These are phyloP conservation scores for Yoshiicerus persimilis DNA, from an alignment of 1,140 invertebrate species.

Conservation along the genomic window DNA sequence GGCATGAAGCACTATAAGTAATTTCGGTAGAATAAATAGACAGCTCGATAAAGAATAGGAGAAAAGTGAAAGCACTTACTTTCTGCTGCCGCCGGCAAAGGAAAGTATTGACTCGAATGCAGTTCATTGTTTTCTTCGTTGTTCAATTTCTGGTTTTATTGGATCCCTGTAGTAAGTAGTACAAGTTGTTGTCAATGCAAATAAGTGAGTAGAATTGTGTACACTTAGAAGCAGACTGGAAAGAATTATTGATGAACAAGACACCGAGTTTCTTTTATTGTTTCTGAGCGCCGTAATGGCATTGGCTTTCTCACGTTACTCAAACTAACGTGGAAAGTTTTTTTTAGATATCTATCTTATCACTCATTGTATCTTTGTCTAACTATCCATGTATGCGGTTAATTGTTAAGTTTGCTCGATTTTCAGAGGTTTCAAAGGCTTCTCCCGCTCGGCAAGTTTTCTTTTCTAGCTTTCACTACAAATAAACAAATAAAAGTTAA, in stretches of 20 bases:
- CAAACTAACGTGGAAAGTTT: background rate
- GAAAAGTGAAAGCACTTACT: background rate
- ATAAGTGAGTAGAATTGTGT: background rate
- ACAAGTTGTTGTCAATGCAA: background rate
- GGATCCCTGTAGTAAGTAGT: background rate
- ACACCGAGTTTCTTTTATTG: background rate
- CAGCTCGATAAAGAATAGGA: too few species aligned
- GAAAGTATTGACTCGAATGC: background rate
- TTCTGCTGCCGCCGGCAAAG: background rate
- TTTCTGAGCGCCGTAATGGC: background rate
- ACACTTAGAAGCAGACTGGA: background rate
- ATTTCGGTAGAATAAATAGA: background rate
- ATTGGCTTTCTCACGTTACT: background rate
- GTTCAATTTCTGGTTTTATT: background rate
- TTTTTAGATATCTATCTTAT: background rate
- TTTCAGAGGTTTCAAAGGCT: background rate
- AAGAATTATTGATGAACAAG: background rate
- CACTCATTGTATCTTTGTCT: background rate
- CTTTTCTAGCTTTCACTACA: background rate
- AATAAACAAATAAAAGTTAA: background rate
- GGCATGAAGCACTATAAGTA: background rate
- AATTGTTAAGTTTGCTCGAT: background rate
- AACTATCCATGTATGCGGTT: background rate
- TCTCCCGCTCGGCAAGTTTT: background rate
- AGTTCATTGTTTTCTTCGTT: background rate